A percentile compares a stretch with the other conserved stretches of the same genome.
These are phyloP conservation scores for Cosmia pyralina DNA, from an alignment of 2,888 invertebrate genomes.

Conservation along the genomic window DNA sequence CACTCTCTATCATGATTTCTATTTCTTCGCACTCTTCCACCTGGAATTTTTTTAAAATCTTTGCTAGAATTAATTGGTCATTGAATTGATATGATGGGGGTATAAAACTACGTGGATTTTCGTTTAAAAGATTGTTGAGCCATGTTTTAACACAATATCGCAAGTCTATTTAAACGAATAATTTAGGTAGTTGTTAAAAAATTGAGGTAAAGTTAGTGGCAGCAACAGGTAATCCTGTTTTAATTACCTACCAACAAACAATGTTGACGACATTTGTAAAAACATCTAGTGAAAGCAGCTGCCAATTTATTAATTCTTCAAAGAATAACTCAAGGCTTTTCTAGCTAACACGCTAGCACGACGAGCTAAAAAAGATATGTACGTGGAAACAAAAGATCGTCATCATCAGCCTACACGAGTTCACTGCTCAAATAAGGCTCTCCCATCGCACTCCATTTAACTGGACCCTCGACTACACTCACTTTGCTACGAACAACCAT, in stretches of 20 bases:
- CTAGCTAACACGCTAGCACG: background rate
- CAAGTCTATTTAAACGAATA: background rate
- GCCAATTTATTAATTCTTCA: no score
- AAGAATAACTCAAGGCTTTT: background rate
- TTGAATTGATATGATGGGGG: background rate
- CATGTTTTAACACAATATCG: background rate
- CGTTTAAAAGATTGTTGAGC: background rate
- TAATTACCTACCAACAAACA: no score
- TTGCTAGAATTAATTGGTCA: background rate
- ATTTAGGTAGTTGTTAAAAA: background rate
- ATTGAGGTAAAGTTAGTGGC: background rate
- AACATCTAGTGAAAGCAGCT: background rate
- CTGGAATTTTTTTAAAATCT: no score
- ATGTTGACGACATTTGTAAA: background rate
- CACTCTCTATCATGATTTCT: slow-evolving; percentile 78
- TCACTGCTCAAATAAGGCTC: background rate
- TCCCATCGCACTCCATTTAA: background rate
- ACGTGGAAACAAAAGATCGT: no score
- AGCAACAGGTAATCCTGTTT: background rate
- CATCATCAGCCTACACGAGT: background rate
- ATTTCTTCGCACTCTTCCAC: slow-evolving; percentile 87
- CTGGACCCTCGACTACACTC: background rate
- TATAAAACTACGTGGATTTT: no score
- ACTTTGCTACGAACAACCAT: background rate
- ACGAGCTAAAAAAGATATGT: no score